Evolutionary conservation across 2,797 vertebrate species (phyloP).

Genomic region (Alexandromys oeconomus): DNA sequence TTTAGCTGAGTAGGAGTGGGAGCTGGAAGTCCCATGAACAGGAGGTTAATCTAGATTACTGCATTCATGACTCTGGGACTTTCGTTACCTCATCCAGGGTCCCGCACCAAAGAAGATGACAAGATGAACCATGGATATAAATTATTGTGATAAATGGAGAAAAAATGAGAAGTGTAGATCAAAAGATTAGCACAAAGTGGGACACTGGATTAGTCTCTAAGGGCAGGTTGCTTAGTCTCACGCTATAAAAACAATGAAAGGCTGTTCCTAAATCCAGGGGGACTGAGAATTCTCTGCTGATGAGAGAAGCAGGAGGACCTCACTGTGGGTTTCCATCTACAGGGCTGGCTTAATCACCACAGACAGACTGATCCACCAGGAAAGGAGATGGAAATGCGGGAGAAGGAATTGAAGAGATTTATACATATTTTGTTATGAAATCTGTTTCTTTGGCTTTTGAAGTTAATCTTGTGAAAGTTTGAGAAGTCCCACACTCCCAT

Average conservation of each 20-base stretch:
- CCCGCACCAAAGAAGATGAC: background rate
- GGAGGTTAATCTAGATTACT: background rate
- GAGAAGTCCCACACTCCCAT: slow-evolving; percentile 25
- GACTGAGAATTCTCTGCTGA: background rate
- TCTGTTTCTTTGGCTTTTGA: slow-evolving; percentile 42
- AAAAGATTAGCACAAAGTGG: background rate
- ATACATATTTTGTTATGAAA: slow-evolving; percentile 25
- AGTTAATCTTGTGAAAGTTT: slow-evolving; percentile 23
- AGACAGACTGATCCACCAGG: background rate
- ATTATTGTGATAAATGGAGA: background rate
- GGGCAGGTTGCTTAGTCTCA: background rate
- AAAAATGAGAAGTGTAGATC: background rate
- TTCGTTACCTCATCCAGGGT: background rate
- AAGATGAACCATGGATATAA: background rate
- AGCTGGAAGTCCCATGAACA: background rate
- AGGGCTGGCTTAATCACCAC: background rate
- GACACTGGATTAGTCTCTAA: background rate
- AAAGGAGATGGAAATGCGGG: background rate
- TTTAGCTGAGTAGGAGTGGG: background rate
- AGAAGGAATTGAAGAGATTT: slow-evolving; percentile 27
- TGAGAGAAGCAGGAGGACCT: background rate
- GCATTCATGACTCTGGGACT: background rate
- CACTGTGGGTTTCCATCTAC: no score
- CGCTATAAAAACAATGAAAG: background rate
- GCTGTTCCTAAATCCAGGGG: background rate